Conservation (phyloP, 2,888 invertebrate species). For the Scotopteryx bipunctaria region DNA sequence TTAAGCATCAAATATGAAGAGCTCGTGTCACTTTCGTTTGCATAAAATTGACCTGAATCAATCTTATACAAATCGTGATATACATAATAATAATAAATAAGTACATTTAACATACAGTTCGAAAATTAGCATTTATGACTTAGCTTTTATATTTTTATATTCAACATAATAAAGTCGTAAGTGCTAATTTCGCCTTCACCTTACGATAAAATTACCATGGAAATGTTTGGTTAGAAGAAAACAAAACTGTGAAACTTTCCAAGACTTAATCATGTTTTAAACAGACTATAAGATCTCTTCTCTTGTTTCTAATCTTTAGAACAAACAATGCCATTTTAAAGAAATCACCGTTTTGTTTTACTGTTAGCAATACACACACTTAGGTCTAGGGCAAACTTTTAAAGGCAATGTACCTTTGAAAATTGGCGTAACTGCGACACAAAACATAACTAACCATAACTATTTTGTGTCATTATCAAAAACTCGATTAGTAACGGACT, state of each 20-base stretch:
- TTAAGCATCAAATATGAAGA: conserved; percentile 22
- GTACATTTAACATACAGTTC: conserved; percentile 59
- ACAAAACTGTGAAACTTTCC: conserved; percentile 32
- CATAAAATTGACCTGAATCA: conserved; percentile 22
- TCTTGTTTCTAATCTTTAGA: no score
- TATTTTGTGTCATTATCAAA: conserved; percentile 30
- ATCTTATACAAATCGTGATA: conserved; percentile 54
- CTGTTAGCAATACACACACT: conserved; percentile 70
- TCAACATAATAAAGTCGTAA: conserved; percentile 15
- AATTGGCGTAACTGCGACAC: conserved; percentile 25
- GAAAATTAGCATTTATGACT: conserved; percentile 50
- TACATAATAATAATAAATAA: conserved; percentile 44
- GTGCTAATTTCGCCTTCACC: conserved; percentile 67
- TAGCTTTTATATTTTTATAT: no score
- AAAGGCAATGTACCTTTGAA: conserved; percentile 31
- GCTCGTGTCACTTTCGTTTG: conserved; percentile 16
- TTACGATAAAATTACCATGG: conserved; percentile 52
- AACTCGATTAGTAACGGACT: conserved; percentile 16
- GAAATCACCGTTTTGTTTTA: conserved; percentile 45
- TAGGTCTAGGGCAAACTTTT: conserved; percentile 45
- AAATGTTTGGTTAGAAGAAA: conserved; percentile 40
- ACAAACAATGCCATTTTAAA: no score
- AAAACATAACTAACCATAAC: conserved; percentile 26
- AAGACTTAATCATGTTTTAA: not conserved
- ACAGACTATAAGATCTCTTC: no score